phyloP scores from a whole-genome alignment of 2,888 invertebrate species.

The Isoperla grammatica region DNA sequence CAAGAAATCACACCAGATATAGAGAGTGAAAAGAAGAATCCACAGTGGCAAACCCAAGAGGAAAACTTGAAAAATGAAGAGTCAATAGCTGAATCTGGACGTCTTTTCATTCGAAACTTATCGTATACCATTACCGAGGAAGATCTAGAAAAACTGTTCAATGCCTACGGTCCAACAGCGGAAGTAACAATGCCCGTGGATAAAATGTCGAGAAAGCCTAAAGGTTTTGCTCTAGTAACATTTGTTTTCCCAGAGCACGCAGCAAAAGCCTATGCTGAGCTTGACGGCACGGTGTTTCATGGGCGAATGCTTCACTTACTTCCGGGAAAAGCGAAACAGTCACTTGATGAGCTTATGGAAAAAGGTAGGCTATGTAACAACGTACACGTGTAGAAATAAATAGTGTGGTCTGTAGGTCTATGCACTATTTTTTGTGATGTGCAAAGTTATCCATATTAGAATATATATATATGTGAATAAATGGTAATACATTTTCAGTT shows the following conservation, averaged over 20 bases:
- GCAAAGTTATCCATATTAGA: no score
- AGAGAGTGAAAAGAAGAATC: slow-evolving; percentile 41
- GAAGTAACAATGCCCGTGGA: slow-evolving; percentile 89
- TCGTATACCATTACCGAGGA: slow-evolving; percentile 80
- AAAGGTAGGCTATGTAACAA: no score
- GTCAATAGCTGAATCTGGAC: slow-evolving; percentile 81
- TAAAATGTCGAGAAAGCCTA: slow-evolving; percentile 64
- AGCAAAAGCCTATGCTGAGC: slow-evolving; percentile 68
- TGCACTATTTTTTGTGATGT: no score
- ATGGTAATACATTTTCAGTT: no score
- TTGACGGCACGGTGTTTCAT: slow-evolving; percentile 52
- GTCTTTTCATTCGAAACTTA: slow-evolving; percentile 90
- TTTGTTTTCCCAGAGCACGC: slow-evolving; percentile 96
- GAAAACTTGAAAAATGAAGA: slow-evolving; percentile 64
- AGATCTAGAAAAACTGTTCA: slow-evolving; percentile 75
- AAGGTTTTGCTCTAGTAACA: slow-evolving; percentile 90
- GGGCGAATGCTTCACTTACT: slow-evolving; percentile 90
- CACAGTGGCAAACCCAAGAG: slow-evolving; percentile 44
- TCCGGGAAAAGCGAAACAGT: slow-evolving; percentile 68
- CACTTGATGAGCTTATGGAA: slow-evolving; percentile 39
- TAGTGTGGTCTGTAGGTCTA: no score
- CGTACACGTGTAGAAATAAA: no score
- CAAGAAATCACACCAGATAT: slow-evolving; percentile 43
- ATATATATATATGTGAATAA: no score
- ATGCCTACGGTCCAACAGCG: slow-evolving; percentile 78